A percentile compares a stretch with the other conserved stretches of the same genome.
Conservation (phyloP, 2,113 vertebrate species). For the Campylorhamphus procurvoides region DNA sequence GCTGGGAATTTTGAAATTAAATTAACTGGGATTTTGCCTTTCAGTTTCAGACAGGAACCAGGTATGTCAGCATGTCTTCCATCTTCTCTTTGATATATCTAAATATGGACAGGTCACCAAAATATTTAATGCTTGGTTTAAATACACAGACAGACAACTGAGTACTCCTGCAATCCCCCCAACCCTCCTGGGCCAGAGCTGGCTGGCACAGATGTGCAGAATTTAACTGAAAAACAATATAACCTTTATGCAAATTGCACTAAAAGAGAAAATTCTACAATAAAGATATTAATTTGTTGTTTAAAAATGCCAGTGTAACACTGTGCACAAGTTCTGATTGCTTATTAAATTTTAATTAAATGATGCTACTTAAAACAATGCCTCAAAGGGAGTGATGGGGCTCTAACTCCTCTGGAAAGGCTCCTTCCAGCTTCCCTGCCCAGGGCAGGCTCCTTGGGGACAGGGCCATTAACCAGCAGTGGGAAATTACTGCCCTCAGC, state of each 20-base stretch:
- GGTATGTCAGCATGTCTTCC: background rate
- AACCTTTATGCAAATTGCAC: background rate
- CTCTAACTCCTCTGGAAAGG: background rate
- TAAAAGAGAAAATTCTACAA: background rate
- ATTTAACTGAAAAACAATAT: background rate
- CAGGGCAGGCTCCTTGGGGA: background rate
- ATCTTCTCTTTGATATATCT: background rate
- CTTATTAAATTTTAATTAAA: constrained; percentile 14
- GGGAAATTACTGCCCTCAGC: background rate
- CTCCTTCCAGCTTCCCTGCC: background rate
- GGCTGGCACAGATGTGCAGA: background rate
- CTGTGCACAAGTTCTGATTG: background rate
- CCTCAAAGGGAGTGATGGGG: background rate
- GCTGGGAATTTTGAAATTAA: background rate
- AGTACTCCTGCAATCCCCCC: background rate
- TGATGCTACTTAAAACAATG: background rate
- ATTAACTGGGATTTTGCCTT: background rate
- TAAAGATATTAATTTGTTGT: background rate
- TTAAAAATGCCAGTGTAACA: background rate
- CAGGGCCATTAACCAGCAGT: background rate
- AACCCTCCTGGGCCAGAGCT: background rate
- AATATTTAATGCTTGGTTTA: background rate
- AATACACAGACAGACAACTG: background rate
- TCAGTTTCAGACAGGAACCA: background rate
- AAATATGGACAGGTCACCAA: background rate